These are phyloP conservation scores for Percopsis transmontana DNA, from an alignment of 2,113 vertebrate genomes.

Conservation along the genomic window DNA sequence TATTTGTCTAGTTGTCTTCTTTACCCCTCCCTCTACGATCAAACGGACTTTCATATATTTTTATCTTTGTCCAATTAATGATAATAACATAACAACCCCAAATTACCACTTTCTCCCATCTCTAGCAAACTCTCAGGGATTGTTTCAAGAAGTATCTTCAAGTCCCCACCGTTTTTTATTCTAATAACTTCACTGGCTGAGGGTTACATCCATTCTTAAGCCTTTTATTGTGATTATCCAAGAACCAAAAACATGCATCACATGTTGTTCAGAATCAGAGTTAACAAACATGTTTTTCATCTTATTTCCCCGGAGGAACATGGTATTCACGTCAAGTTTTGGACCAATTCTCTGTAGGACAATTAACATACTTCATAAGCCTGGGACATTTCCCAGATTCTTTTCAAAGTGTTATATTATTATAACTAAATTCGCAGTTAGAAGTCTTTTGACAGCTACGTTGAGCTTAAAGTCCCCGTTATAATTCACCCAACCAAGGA, in stretches of 20 bases:
- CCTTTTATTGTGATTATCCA: not conserved
- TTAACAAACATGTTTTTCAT: slow-evolving; percentile 30
- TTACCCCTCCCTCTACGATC: no score
- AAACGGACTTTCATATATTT: no score
- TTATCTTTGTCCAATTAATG: slow-evolving; percentile 28
- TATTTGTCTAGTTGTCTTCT: no score
- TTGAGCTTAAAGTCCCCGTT: slow-evolving; percentile 35
- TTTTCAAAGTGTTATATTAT: slow-evolving; percentile 59
- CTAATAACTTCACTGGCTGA: not conserved
- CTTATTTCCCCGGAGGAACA: slow-evolving; percentile 26
- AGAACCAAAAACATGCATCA: not conserved
- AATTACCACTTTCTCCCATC: slow-evolving; percentile 43
- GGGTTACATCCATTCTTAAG: not conserved
- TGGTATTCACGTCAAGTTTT: slow-evolving; percentile 38
- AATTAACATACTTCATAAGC: slow-evolving; percentile 65
- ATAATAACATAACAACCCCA: slow-evolving; percentile 57
- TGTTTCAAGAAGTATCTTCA: slow-evolving; percentile 13
- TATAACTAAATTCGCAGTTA: slow-evolving; percentile 49
- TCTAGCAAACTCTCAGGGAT: slow-evolving; percentile 15
- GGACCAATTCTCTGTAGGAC: slow-evolving; percentile 37
- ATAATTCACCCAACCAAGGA: slow-evolving; percentile 50
- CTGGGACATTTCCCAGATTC: slow-evolving; percentile 42
- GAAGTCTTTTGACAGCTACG: slow-evolving; percentile 55
- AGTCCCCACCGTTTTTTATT: slow-evolving; percentile 11
- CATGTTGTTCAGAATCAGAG: not conserved